Evolutionary conservation across 35 echinoderm and acorn worm genomes (phyloP), one percentile per base, ranked within the genome.

Genomic region (Hemicentrotus pulcherrimus): DNA sequence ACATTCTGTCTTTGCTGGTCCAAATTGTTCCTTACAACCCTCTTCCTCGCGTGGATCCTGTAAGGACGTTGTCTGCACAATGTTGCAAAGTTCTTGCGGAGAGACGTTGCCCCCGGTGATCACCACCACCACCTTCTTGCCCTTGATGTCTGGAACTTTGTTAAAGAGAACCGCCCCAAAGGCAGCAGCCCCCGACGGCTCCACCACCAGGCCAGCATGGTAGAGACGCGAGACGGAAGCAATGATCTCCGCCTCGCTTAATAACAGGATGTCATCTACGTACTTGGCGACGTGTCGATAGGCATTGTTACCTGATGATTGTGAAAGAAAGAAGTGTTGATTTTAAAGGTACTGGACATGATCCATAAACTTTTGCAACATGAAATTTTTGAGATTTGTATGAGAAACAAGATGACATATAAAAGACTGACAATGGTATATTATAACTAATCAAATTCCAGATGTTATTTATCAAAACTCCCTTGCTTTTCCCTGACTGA

Each of bases 111-210:
- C 91, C 35, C 97, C 97, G 10, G 97, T 98, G 6, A 98, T 94
- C 2, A 98, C 96, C 16, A 96, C 94, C 12, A 98, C 97, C 31
- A 98, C 96, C 61, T 94, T 97, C 94, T 98, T 98, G 22, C 97
- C 96, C 47, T 58, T 47, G 9, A 96, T 94, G 86, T 98, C 96
- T 7, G 97, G 97, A 4, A 98, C 95, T 46, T 96, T 98, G 22
- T 88, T n/a, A 60, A 61, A 88, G 91, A 95, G 94, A 14, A 98
- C 47, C 14, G 96, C 96, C 90, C 96, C 96, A 91, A 98, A 98
- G 4, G 97, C 97, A 2, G 97, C 97, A 1, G 97, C 97, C 31
- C 97, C 97, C 6, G 97, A 78, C 19, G 97, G 97, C 65, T 98
- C 97, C 14, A 98, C 97, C 46, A 97, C 95, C 4, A 98, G 88